A percentile compares a stretch with the other conserved stretches of the same genome.
Evolutionary conservation across 2,888 invertebrate genomes (phyloP).

Genomic region (Megaustenia siamemsis): DNA sequence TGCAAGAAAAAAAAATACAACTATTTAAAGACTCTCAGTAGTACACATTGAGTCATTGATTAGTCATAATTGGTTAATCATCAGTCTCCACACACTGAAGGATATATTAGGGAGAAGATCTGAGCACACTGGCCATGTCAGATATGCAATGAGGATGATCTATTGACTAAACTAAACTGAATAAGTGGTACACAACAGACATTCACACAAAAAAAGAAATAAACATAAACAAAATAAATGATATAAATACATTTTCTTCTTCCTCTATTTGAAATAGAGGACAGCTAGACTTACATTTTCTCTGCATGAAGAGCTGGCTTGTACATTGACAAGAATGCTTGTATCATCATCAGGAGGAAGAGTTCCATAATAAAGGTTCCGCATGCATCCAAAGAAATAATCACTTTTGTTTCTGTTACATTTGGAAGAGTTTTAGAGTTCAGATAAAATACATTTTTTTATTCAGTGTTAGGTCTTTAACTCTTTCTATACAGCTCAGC

Average conservation of each 20-base stretch:
- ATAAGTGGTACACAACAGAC: neutral
- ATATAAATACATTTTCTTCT: neutral
- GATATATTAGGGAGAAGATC: no score
- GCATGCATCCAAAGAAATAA: slow-evolving; percentile 86
- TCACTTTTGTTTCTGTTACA: slow-evolving; percentile 25
- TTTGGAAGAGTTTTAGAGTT: neutral
- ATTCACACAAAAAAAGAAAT: neutral
- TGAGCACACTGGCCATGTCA: no score
- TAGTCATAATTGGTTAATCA: no score
- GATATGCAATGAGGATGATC: no score
- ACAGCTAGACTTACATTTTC: slow-evolving; percentile 64
- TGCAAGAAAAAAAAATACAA: no score
- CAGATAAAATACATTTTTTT: neutral
- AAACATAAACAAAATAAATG: neutral
- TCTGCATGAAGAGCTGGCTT: slow-evolving; percentile 65
- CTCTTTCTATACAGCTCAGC: no score
- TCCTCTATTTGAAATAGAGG: neutral
- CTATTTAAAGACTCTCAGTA: no score
- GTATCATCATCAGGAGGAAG: slow-evolving; percentile 43
- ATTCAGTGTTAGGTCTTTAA: no score
- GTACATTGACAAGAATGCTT: slow-evolving; percentile 45
- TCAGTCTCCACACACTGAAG: no score
- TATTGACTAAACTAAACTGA: no score
- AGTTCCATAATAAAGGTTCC: slow-evolving; percentile 84
- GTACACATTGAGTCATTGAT: no score